These are phyloP conservation scores for Tetraneura akinire DNA, from an alignment of 1,140 invertebrate genomes.

Conservation along the genomic window DNA sequence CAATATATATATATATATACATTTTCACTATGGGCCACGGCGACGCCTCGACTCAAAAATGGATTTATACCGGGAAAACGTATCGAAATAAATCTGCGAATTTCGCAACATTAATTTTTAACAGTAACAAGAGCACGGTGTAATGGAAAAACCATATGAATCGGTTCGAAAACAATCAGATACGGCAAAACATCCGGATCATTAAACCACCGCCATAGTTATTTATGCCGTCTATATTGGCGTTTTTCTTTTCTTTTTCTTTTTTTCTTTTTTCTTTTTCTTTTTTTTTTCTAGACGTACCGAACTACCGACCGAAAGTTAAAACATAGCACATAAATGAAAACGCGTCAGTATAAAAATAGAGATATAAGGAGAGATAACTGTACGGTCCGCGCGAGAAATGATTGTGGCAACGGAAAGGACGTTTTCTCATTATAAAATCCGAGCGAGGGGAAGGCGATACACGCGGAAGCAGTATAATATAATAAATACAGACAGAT, in stretches of 20 bases:
- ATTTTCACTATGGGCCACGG: no score
- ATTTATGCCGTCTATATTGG: neutral
- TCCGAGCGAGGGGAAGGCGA: neutral
- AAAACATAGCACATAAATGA: neutral
- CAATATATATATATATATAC: no score
- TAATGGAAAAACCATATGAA: neutral
- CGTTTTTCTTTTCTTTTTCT: no score
- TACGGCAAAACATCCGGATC: neutral
- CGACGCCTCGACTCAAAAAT: neutral
- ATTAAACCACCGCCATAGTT: neutral
- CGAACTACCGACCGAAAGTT: neutral
- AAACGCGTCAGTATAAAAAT: neutral
- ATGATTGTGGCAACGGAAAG: neutral
- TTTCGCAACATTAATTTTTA: slow-evolving; percentile 31
- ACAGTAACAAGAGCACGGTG: neutral
- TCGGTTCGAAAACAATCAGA: slow-evolving; percentile 30
- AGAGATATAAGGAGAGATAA: neutral
- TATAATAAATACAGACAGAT: slow-evolving; percentile 39
- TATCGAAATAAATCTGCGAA: neutral
- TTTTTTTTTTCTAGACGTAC: neutral
- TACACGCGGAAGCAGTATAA: neutral
- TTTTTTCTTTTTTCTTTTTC: neutral
- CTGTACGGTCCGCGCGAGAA: no score
- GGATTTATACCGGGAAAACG: neutral
- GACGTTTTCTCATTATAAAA: slow-evolving; percentile 30